Percentiles rank a stretch among this genome's conserved stretches.
Evolutionary conservation across 23 tunicate genomes (phyloP).

Genomic region (Trididemnum clinides): DNA sequence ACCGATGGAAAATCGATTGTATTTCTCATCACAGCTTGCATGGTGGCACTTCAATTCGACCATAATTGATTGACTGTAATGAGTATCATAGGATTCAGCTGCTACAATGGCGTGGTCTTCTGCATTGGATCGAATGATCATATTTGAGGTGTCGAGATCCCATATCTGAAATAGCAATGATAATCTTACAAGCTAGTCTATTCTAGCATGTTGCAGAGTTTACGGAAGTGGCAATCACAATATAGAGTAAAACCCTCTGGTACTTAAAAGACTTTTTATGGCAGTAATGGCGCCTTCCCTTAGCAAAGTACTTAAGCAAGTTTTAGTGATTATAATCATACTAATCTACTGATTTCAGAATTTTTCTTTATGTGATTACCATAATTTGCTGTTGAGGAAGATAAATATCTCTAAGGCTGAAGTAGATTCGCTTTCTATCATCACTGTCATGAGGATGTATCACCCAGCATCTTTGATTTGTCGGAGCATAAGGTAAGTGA

Average conservation of each 20-base stretch:
- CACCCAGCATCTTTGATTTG: constrained; percentile 40
- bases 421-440: constrained; percentile 42
- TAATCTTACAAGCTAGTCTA: too few species aligned
- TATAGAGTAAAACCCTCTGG: too few species aligned
- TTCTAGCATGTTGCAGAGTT: too few species aligned
- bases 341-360: too few species aligned
- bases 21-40: background rate
- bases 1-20: background rate
- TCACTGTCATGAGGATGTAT: constrained; percentile 15
- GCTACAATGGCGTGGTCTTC: constrained; percentile 3
- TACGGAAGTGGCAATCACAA: too few species aligned
- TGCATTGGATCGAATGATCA: background rate
- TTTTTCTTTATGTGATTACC: too few species aligned
- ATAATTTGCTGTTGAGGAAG: too few species aligned
- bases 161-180: constrained; percentile 13
- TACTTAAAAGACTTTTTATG: too few species aligned
- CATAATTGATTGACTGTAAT: constrained; percentile 5
- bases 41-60: background rate
- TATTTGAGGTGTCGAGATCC: constrained; percentile 17
- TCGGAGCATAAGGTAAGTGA: background rate
- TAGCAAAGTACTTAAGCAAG: too few species aligned
- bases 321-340: too few species aligned
- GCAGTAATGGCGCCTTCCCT: too few species aligned
- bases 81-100: constrained; percentile 12
- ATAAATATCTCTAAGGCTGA: constrained; percentile 33